Base-by-base conservation (phyloP, 2,888 invertebrate species). In the Euzetes globulus region DNA sequence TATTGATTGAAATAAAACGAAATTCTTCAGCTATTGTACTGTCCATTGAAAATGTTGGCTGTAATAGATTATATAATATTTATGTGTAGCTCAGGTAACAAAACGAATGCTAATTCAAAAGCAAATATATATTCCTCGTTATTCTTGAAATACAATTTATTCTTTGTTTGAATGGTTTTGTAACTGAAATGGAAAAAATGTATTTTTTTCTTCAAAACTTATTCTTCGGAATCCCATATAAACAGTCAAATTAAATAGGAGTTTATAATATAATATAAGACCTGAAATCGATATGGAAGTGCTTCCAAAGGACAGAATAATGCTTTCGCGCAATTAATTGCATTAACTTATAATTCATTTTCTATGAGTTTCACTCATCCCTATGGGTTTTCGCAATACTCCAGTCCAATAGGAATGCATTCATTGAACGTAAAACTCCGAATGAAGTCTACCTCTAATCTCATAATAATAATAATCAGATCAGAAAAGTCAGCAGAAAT, bases 341-440 rank as follows among this genome's bases (percentile, higher is more conserved):
- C 45, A 68, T 68, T 68, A 68, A 68, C 68, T 37, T 68, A 68
- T 68, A 37, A 68, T 45, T 68, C 68, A 68, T 68, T 68, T 68
- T n/a, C 68, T 41, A 68, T 68, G 45, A 68, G 68, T 41, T 37
- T 6, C 50, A 4, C 50, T n/a, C 68, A 68, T 68, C 68, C 68
- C 68, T 41, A 50, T 68, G 68, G 68, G 68, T 68, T 68, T 68
- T 11, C n/a, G 6, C 33, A 25, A 68, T 45, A 45, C 13, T 37
- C 55, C 9, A 29, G 9, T 58, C 15, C 7, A 52, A 52, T 52
- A n/a, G 52, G 7, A 58, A 13, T 15, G 27, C 4, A 58, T 58
- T 11, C 11, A 19, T n/a, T 58, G 58, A 58, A 33, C 33, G 33
- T 11, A 41, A 3, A 68, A 68, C 41, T 45, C 9, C n/a, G n/a